phyloP scores from a whole-genome alignment of 2,888 invertebrate species.

The Acanthosepion esculentum region DNA sequence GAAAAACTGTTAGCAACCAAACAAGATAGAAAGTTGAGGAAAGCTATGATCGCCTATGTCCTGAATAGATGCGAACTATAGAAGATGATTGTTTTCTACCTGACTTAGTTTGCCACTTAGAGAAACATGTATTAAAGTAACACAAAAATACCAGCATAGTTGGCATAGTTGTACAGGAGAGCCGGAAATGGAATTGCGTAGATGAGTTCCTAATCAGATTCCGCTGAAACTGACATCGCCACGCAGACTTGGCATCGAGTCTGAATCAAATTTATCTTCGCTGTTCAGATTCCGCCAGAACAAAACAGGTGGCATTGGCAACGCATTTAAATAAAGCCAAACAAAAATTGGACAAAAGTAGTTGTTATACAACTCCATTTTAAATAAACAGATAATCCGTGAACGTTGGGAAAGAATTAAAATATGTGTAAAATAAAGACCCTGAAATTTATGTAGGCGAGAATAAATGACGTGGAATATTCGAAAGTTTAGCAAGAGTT shows the following conservation, averaged over 20 bases:
- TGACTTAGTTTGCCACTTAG: too few species aligned
- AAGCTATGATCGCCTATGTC: too few species aligned
- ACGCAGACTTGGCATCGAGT: not conserved
- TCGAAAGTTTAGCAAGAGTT: too few species aligned
- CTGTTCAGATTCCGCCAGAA: not conserved
- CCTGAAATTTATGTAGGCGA: not conserved
- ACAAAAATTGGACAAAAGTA: not conserved
- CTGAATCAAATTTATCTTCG: not conserved
- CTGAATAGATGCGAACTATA: too few species aligned
- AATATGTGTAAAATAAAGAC: not conserved
- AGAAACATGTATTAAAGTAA: not conserved
- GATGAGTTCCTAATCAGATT: slow-evolving; percentile 7
- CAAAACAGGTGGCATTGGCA: not conserved
- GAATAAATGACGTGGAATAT: too few species aligned
- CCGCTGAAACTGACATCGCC: not conserved
- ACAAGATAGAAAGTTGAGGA: too few species aligned
- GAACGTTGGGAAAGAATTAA: not conserved
- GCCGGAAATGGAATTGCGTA: not conserved
- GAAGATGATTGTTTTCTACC: too few species aligned
- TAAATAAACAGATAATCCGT: not conserved
- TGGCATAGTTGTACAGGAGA: not conserved
- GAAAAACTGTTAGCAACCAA: too few species aligned
- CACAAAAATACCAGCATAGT: not conserved
- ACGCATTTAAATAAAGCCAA: not conserved
- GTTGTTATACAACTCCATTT: not conserved